Conservation (phyloP, 2,888 invertebrate genomes). For the Metallyticus violacea region DNA sequence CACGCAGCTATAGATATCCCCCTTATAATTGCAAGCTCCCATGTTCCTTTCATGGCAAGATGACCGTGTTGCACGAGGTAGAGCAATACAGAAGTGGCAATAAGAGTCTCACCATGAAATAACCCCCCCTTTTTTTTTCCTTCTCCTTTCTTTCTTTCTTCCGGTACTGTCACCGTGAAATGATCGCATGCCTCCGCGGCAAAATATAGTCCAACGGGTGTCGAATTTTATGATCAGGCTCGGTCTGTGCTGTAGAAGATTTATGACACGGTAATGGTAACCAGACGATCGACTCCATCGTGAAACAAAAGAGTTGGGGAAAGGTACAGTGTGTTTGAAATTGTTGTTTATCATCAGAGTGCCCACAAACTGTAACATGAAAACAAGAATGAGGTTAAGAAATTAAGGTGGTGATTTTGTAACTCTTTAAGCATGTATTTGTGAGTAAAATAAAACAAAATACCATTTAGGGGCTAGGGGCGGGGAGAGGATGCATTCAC, state of each 20-base stretch:
- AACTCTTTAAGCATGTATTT: too few relatives aligned
- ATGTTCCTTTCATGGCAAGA: not conserved
- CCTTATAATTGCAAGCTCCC: not conserved
- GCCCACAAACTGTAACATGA: too few relatives aligned
- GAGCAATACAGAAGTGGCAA: not conserved
- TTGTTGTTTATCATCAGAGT: too few relatives aligned
- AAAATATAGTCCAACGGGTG: not conserved
- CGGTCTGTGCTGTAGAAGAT: not conserved
- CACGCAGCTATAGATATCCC: not conserved
- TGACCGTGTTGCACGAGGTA: not conserved
- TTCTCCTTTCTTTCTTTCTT: not conserved
- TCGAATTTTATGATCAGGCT: not conserved
- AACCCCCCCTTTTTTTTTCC: too few relatives aligned
- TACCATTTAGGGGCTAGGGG: too few relatives aligned
- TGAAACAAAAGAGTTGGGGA: not conserved
- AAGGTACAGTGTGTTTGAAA: not conserved
- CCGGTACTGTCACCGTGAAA: not conserved
- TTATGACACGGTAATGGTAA: not conserved
- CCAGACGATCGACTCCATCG: not conserved
- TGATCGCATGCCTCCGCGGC: not conserved
- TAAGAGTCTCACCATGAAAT: not conserved
- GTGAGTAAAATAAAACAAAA: too few relatives aligned
- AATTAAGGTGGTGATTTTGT: too few relatives aligned
- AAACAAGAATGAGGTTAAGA: too few relatives aligned
- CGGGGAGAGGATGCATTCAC: too few relatives aligned